These are phyloP conservation scores for Hirundichthys speculiger DNA, from an alignment of 2,113 vertebrate genomes.

Conservation along the genomic window DNA sequence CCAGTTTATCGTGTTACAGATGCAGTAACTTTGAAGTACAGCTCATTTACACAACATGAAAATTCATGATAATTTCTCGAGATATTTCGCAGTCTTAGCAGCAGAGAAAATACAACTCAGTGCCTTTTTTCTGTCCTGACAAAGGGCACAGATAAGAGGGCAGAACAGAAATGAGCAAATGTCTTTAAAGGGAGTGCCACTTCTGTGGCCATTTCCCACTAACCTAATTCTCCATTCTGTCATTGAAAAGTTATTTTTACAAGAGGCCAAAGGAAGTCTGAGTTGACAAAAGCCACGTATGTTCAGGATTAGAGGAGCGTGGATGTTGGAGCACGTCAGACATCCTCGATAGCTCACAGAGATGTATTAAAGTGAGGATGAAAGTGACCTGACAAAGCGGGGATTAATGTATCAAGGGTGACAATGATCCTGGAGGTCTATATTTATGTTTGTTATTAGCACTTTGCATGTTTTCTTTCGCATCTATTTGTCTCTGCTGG, in stretches of 20 bases:
- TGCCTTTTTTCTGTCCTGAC: constrained; percentile 20
- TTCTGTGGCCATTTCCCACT: constrained; percentile 54
- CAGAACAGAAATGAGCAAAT: constrained; percentile 20
- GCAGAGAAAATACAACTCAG: constrained; percentile 24
- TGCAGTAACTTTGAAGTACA: not conserved
- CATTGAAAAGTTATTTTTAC: constrained; percentile 81
- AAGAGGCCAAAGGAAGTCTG: constrained; percentile 74
- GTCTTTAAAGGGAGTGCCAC: constrained; percentile 68
- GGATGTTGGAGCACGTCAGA: constrained; percentile 16
- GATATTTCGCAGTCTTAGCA: constrained; percentile 15
- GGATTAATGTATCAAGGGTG: not conserved
- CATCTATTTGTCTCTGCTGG: constrained; percentile 70
- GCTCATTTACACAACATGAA: not conserved
- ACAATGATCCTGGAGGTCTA: constrained; percentile 1
- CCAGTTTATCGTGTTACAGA: not conserved
- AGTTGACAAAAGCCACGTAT: constrained; percentile 49
- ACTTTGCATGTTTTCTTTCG: constrained; percentile 10
- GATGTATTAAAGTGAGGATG: not conserved
- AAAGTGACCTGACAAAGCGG: not conserved
- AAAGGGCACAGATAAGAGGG: constrained; percentile 44
- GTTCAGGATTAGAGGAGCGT: constrained; percentile 1
- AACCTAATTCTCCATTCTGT: constrained; percentile 74
- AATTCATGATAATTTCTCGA: constrained; percentile 16
- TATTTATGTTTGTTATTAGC: constrained; percentile 8
- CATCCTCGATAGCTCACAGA: not conserved